A percentile compares a stretch with the other conserved stretches of the same genome.
phyloP scores from a whole-genome alignment of 2,888 invertebrate genomes.

The Pegoplata infirma region DNA sequence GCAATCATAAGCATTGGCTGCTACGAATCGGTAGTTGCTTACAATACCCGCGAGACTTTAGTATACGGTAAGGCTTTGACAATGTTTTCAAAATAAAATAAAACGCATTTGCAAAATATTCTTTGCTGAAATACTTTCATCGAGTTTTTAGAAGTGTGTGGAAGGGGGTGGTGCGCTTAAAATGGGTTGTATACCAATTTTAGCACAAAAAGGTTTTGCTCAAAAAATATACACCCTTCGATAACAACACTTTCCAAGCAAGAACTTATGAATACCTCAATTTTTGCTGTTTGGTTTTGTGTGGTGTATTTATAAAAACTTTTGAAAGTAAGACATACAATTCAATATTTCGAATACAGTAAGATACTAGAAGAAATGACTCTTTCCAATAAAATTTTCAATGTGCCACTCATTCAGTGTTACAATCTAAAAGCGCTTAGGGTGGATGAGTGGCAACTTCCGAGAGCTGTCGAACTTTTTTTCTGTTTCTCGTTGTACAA shows the following conservation, averaged over 20 bases:
- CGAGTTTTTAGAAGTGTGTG: neutral
- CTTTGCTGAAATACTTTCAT: conserved; percentile 14
- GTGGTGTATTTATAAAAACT: conserved; percentile 5
- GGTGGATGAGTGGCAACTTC: too few species aligned
- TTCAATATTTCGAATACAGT: neutral
- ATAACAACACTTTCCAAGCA: conserved; percentile 24
- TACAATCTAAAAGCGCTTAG: too few species aligned
- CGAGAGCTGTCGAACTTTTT: too few species aligned
- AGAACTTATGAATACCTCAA: conserved; percentile 23
- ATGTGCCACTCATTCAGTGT: too few species aligned
- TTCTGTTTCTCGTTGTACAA: too few species aligned
- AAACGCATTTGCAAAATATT: conserved; percentile 43
- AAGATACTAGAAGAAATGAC: too few species aligned
- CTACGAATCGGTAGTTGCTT: conserved; percentile 13
- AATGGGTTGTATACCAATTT: conserved; percentile 32
- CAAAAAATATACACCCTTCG: conserved; percentile 30
- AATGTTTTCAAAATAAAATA: conserved; percentile 14
- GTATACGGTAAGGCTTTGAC: neutral
- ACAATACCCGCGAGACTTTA: conserved; percentile 44
- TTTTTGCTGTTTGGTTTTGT: conserved; percentile 18
- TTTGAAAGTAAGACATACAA: neutral
- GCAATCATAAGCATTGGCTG: neutral
- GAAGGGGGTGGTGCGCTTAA: conserved; percentile 29
- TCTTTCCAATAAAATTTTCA: too few species aligned
- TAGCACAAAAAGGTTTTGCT: conserved; percentile 24